Conservation (phyloP, 1,140 invertebrate genomes). For the Eumeta japonica region DNA sequence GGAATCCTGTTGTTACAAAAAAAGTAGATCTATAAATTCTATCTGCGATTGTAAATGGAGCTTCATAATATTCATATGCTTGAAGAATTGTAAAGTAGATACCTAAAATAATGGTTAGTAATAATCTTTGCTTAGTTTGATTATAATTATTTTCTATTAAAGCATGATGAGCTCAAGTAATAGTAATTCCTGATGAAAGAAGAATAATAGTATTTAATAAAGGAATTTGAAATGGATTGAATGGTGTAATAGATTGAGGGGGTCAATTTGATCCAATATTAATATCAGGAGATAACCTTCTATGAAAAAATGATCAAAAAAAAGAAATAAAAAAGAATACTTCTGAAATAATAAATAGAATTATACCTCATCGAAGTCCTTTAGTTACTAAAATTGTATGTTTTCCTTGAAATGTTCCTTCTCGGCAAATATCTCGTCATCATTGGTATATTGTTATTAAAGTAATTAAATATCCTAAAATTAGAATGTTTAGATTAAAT, state of each 20-base stretch:
- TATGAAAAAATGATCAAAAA: slow-evolving; percentile 68
- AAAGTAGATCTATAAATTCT: slow-evolving; percentile 67
- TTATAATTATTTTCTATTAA: slow-evolving; percentile 52
- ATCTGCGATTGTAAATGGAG: slow-evolving; percentile 58
- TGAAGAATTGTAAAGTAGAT: slow-evolving; percentile 57
- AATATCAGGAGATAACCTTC: slow-evolving; percentile 59
- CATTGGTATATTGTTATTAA: slow-evolving; percentile 59
- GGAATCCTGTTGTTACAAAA: slow-evolving; percentile 72
- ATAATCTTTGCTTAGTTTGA: slow-evolving; percentile 43
- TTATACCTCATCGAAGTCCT: slow-evolving; percentile 42
- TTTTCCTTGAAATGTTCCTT: slow-evolving; percentile 59
- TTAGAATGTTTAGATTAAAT: slow-evolving; percentile 43
- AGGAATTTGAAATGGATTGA: slow-evolving; percentile 65
- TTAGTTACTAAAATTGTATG: slow-evolving; percentile 47
- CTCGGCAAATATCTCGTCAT: slow-evolving; percentile 64
- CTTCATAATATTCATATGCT: slow-evolving; percentile 49
- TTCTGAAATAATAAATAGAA: slow-evolving; percentile 62
- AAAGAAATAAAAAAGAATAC: slow-evolving; percentile 64
- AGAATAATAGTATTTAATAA: slow-evolving; percentile 65
- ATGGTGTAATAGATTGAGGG: slow-evolving; percentile 56
- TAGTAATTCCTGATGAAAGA: slow-evolving; percentile 55
- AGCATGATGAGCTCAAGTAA: slow-evolving; percentile 59
- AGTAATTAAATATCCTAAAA: slow-evolving; percentile 45
- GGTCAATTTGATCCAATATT: slow-evolving; percentile 64
- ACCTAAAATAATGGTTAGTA: slow-evolving; percentile 59